Evolutionary conservation across 2,888 invertebrate species (phyloP).

Genomic region (Conistra vaccinii): DNA sequence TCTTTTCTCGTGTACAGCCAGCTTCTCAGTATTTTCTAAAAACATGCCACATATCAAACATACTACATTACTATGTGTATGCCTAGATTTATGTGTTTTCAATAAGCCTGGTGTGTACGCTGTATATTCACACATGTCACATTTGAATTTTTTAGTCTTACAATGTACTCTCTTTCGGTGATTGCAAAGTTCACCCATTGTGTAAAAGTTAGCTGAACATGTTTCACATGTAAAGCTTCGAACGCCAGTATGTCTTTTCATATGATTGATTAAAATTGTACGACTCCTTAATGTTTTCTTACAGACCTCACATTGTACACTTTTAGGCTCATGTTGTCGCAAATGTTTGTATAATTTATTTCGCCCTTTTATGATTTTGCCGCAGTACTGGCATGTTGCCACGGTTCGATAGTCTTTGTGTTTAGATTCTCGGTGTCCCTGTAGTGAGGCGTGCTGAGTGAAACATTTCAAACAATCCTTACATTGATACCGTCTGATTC

Average conservation of each 20-base stretch:
- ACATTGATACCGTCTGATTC: slow-evolving; percentile 79
- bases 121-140: slow-evolving; percentile 79
- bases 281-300: slow-evolving; percentile 73
- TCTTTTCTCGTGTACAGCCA: slow-evolving; percentile 75
- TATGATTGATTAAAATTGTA: slow-evolving; percentile 70
- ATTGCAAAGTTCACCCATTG: slow-evolving; percentile 78
- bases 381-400: slow-evolving; percentile 82
- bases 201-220: slow-evolving; percentile 81
- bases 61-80: slow-evolving; percentile 74
- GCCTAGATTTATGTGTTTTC: slow-evolving; percentile 75
- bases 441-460: slow-evolving; percentile 78
- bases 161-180: slow-evolving; percentile 77
- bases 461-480: slow-evolving; percentile 76
- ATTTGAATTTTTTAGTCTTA: slow-evolving; percentile 71
- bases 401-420: slow-evolving; percentile 76
- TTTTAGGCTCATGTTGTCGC: slow-evolving; percentile 67
- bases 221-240: slow-evolving; percentile 81
- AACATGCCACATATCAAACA: slow-evolving; percentile 82
- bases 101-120: slow-evolving; percentile 65
- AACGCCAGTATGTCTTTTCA: slow-evolving; percentile 78
- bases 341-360: slow-evolving; percentile 77
- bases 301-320: slow-evolving; percentile 60
- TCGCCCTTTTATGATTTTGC: slow-evolving; percentile 79
- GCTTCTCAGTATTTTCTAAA: slow-evolving; percentile 72
- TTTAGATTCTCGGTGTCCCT: slow-evolving; percentile 75